Evolutionary conservation across 2,888 invertebrate genomes (phyloP), one percentile per base, ranked within the genome.

Genomic region (Tuta absoluta): DNA sequence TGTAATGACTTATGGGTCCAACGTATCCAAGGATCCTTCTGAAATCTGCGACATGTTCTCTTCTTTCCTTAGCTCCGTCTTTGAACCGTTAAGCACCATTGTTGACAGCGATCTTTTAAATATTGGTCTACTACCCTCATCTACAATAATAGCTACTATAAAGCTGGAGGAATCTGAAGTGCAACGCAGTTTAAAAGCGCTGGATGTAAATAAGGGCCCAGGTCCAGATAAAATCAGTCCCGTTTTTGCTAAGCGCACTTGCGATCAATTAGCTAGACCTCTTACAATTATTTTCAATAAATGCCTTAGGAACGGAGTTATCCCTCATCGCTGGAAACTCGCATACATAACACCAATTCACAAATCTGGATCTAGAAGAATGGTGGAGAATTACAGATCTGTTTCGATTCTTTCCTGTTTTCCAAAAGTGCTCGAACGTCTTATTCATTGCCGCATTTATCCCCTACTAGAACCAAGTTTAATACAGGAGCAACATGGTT

Each of bases 21-120:
- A 11, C 28, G 17, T n/a, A 2, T 56, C 53, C 21, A 28, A 56
- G 4, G 23, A 24, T n/a, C 53, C 53, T 10, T 23, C 53, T 10
- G 53, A 56, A 23, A 33, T 57, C n/a, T 57, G 57, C 11, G 24
- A 53, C 23, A 53, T 53, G 53, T 53, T 53, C 23, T 53, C 53
- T 10, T 23, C 21, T 24, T 53, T 53, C 14, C 33, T 57, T n/a
- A 33, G 23, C 14, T 33, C 28, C 3, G 57, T 57, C 2, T 33
- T 17, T 33, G 57, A 28, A 33, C 28, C 57, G 8, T 10, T 17
- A 7, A n/a, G 24, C 53, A 24, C 53, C 10, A 28, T 14, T 14
- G 4, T 21, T 56, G 53, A 23, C 21, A 23, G 17, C 11, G 24
- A 24, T 2, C 28, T 23, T 23, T 23, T 21, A 11, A 23, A 14